Percentiles rank a stretch among this genome's conserved stretches.
Conservation (phyloP, 2,888 invertebrate species). For the Rhamphomyia laevipes region DNA sequence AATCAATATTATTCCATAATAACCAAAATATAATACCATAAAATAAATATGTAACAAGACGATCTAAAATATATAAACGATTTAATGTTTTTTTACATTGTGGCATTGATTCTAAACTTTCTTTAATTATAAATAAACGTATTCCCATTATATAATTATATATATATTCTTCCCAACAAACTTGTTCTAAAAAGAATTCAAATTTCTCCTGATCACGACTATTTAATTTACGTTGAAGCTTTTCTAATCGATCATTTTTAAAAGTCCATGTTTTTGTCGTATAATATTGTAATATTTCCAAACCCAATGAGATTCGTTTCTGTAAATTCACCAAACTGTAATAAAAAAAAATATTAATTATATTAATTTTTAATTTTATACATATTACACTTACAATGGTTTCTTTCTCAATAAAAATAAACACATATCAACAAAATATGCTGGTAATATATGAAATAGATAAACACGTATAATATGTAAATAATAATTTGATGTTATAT, state of each 20-base stretch:
- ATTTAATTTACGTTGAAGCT: constrained; percentile 42
- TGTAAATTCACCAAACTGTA: constrained; percentile 49
- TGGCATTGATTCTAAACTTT: constrained; percentile 64
- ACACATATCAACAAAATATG: constrained; percentile 61
- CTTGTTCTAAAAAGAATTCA: constrained; percentile 40
- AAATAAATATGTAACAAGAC: constrained; percentile 25
- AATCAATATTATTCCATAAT: constrained; percentile 31
- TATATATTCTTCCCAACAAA: constrained; percentile 54
- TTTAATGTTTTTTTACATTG: constrained; percentile 42
- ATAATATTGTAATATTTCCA: constrained; percentile 60
- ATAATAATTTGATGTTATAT: constrained; percentile 53
- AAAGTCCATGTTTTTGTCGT: constrained; percentile 72
- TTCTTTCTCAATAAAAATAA: constrained; percentile 55
- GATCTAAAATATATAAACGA: constrained; percentile 42
- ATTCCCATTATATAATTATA: constrained; percentile 66
- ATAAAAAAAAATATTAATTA: constrained; percentile 10
- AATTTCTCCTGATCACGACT: constrained; percentile 49
- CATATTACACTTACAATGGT: constrained; percentile 58
- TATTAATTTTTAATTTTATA: neutral
- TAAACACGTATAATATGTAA: constrained; percentile 54
- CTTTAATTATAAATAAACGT: constrained; percentile 73
- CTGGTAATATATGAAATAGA: constrained; percentile 64
- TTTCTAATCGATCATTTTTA: constrained; percentile 46
- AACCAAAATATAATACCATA: constrained; percentile 28
- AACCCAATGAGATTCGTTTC: constrained; percentile 44